Evolutionary conservation across 1,140 invertebrate genomes (phyloP), one percentile per base, ranked within the genome.

Genomic region (Drosophila nigromelanica): DNA sequence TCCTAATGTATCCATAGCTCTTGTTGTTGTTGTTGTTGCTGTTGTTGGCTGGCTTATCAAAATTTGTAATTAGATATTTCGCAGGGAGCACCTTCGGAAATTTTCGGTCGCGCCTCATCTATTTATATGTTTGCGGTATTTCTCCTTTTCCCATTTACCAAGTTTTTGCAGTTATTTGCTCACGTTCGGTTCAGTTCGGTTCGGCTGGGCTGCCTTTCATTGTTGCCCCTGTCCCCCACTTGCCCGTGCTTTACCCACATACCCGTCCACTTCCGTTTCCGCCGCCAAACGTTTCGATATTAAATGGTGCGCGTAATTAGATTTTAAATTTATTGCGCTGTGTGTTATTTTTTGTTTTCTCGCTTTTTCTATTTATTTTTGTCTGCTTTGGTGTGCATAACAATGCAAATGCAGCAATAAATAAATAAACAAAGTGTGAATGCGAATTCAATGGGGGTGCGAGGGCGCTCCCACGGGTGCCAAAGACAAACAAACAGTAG

Each of bases 231-330:
- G 15, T 33, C 15, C 15, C 37, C 40, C 30, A 6, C 8, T n/a
- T n/a, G 6, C 7, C 7, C 8, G 1, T 10, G 33, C 33, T 10
- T 35, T 35, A 3, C 33, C 33, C 33, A 35, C 33, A 35, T 35
- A 10, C 33, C 33, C 30, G 15, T 58, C 33, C 30, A 51, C 48
- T 68, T 82, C 79, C 81, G 77, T 54, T 76, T 74, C 52, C 62
- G 59, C 42, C 75, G 63, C 42, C 60, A 48, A 48, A 61, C 69
- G 73, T 69, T 79, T 61, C 79, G 78, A 89, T 89, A 89, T 89
- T 89, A 89, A 89, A 89, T 89, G 83, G 83, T 82, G 83, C 83
- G 83, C 83, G 83, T 89, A 89, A 89, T 89, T 89, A 89, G 83
- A 89, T 89, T 89, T 89, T 80, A 89, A 89, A 89, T 89, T 89